A percentile compares a stretch with the other conserved stretches of the same genome.
phyloP scores from a whole-genome alignment of 2,888 invertebrate species.

The Erynnis tages region DNA sequence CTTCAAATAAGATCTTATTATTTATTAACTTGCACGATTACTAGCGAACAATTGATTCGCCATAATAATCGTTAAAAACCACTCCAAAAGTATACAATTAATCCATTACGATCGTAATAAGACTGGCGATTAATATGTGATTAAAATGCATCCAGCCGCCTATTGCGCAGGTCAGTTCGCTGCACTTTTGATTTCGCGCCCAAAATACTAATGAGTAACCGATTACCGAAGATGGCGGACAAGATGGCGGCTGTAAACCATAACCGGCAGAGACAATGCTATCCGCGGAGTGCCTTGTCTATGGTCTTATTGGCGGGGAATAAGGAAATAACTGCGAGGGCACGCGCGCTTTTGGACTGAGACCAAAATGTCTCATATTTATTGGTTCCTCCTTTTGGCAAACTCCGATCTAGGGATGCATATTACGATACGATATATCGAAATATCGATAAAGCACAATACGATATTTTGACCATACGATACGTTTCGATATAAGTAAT shows the following conservation, averaged over 20 bases:
- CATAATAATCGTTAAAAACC: too few relatives aligned
- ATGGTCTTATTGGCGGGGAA: slow-evolving; percentile 49
- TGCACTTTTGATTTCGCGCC: slow-evolving; percentile 48
- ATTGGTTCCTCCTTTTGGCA: slow-evolving; percentile 61
- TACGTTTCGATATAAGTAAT: too few relatives aligned
- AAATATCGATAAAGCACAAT: too few relatives aligned
- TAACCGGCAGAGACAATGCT: slow-evolving; percentile 51
- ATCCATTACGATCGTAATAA: too few relatives aligned
- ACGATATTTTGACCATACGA: too few relatives aligned
- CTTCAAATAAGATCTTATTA: too few relatives aligned
- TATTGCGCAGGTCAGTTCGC: slow-evolving; percentile 47
- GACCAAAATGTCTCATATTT: slow-evolving; percentile 67
- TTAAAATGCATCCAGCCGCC: slow-evolving; percentile 21
- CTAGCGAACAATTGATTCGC: too few relatives aligned
- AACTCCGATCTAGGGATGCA: slow-evolving; percentile 45
- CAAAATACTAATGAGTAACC: slow-evolving; percentile 53
- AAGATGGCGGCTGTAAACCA: slow-evolving; percentile 53
- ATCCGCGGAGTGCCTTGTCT: slow-evolving; percentile 46
- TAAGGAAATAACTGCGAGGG: slow-evolving; percentile 69
- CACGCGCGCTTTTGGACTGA: slow-evolving; percentile 51
- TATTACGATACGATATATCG: too few relatives aligned
- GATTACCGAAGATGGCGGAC: slow-evolving; percentile 48
- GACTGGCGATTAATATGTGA: neutral
- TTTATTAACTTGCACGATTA: too few relatives aligned
- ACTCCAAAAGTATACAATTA: too few relatives aligned